phyloP scores from a whole-genome alignment of 2,113 vertebrate species.

The Cromileptes altivelis region DNA sequence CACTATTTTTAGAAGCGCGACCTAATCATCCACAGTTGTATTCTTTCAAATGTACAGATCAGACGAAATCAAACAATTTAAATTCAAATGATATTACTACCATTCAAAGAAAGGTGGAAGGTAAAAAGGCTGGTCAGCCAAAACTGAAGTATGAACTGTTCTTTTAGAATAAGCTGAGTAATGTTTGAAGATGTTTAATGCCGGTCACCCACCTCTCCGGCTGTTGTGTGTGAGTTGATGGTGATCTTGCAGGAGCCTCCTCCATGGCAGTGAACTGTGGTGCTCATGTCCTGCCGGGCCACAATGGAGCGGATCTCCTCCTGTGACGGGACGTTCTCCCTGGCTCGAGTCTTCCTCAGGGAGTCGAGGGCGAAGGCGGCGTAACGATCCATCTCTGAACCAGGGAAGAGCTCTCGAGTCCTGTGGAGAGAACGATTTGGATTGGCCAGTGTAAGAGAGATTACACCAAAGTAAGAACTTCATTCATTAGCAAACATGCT shows the following conservation, averaged over 20 bases:
- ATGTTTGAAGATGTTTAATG: too few relatives aligned
- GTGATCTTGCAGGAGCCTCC: slow-evolving; percentile 98
- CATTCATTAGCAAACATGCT: accelerated
- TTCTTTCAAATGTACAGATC: background rate
- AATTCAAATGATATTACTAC: too few relatives aligned
- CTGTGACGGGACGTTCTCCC: slow-evolving; percentile 94
- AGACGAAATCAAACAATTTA: background rate
- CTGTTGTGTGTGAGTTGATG: slow-evolving; percentile 96
- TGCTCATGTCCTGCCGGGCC: slow-evolving; percentile 93
- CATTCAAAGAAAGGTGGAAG: background rate
- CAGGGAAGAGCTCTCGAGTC: slow-evolving; percentile 90
- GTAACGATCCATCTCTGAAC: slow-evolving; percentile 93
- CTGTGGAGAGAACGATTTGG: slow-evolving; percentile 69
- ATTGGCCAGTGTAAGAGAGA: background rate
- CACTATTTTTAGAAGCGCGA: background rate
- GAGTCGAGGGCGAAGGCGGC: slow-evolving; percentile 91
- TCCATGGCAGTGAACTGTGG: slow-evolving; percentile 95
- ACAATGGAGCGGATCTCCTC: slow-evolving; percentile 94
- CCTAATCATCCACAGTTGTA: background rate
- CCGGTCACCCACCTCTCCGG: slow-evolving; percentile 91
- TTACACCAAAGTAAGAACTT: background rate
- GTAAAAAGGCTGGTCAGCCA: too few relatives aligned
- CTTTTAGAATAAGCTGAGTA: background rate
- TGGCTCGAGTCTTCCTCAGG: slow-evolving; percentile 90
- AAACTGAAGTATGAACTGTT: background rate